Conservation (phyloP, 2,797 vertebrate species). For the Darevskia mixta region DNA sequence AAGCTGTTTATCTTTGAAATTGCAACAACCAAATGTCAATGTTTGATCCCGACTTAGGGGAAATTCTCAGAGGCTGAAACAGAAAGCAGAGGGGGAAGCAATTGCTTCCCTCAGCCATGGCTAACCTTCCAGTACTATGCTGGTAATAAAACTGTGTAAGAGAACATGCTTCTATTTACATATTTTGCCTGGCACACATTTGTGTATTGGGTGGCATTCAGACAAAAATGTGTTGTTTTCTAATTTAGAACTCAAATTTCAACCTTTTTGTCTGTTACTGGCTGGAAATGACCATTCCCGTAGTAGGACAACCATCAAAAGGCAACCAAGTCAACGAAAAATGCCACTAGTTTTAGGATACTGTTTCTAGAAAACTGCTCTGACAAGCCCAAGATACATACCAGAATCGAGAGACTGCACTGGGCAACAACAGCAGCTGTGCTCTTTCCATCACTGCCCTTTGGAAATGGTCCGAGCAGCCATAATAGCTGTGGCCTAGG, state of each 20-base stretch:
- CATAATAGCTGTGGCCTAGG: neutral
- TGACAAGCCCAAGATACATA: neutral
- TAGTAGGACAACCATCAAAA: neutral
- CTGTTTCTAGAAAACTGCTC: neutral
- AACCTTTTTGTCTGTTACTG: neutral
- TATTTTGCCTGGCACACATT: neutral
- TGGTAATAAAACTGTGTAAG: neutral
- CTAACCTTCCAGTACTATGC: neutral
- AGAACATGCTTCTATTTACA: neutral
- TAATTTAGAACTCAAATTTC: neutral
- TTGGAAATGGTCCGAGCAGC: neutral
- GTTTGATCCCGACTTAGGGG: conserved; percentile 31
- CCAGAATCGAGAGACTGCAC: neutral
- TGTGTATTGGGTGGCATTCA: neutral
- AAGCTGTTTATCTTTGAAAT: conserved; percentile 36
- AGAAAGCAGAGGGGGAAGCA: neutral
- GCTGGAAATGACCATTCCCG: neutral
- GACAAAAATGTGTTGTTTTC: neutral
- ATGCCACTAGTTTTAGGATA: neutral
- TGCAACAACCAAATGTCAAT: conserved; percentile 35
- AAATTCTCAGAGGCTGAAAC: conserved; percentile 43
- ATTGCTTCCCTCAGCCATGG: neutral
- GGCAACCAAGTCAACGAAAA: neutral
- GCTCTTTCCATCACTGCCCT: neutral
- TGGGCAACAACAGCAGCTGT: neutral